Evolutionary conservation across 2,797 vertebrate genomes (phyloP), one percentile per base, ranked within the genome.

Genomic region (Gallirallus australis): DNA sequence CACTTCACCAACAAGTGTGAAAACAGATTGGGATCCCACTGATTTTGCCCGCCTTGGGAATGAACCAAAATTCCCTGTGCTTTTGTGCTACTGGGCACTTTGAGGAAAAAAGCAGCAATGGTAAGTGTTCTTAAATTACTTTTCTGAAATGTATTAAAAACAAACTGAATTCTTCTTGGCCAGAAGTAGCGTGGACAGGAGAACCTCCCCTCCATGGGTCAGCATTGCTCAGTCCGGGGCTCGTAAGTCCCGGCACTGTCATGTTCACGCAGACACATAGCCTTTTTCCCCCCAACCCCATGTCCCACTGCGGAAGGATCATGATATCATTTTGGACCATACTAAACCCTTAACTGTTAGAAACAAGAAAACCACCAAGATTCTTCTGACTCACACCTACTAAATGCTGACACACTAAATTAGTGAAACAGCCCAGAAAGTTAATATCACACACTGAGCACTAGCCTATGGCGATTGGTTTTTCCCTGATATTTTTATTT

Each of bases 241-340:
- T 57, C 1, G 2, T 17, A 50, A 28, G 30, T 15, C 20, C 31
- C 37, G 9, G 1, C 2, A 19, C 21, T 11, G 16, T 52, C 10
- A 8, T 0, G 4, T 19, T 50, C 30, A 37, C 35, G 24, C 27
- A 48, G 13, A 50, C 2, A 1, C 0, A 2, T 14, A 45, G 7
- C 17, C 1, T 75, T 77, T 83, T 0, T 11, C 33, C 47, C 42
- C 42, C 42, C 42, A 45, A 19, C 18, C 42, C 72, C 33, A 15
- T 4, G 7, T 15, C 15, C 25, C 33, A 13, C 14, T 69, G 2
- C 1, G 6, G 54, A 82, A 89, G 17, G 39, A 25, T 25, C 11
- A 42, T 6, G 3, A 14, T 21, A 21, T 20, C 11, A 54, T 47
- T 76, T 66, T 18, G 77, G 39, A 37, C 21, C 23, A 2, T 50